Conservation (phyloP, 2,888 invertebrate species). For the Sicus ferrugineus region DNA sequence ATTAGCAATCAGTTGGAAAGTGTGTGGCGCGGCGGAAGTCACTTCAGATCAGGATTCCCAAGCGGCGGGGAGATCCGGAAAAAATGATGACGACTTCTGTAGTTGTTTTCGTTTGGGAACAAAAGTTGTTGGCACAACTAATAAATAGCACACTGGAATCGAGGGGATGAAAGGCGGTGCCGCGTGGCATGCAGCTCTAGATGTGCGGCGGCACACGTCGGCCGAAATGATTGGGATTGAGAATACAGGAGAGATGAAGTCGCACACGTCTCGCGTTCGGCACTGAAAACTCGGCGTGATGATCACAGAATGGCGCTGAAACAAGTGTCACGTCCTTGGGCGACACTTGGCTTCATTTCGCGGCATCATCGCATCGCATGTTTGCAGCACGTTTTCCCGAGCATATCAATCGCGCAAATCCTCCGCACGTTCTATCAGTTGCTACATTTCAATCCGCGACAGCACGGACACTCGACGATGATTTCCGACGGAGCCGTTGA, state of each 20-base stretch:
- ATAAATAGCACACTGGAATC: slow-evolving; percentile 41
- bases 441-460: neutral
- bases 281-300: neutral
- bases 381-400: slow-evolving; percentile 12
- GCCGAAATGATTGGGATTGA: slow-evolving; percentile 62
- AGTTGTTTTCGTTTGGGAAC: slow-evolving; percentile 39
- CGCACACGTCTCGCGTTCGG: neutral
- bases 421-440: neutral
- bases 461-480: neutral
- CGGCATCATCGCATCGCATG: neutral
- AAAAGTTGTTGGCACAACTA: slow-evolving; percentile 45
- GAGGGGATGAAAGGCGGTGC: neutral
- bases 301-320: too few species aligned
- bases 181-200: too few species aligned
- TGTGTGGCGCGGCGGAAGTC: slow-evolving; percentile 24
- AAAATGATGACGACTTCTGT: slow-evolving; percentile 31
- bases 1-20: slow-evolving; percentile 37
- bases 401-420: neutral
- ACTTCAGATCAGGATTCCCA: slow-evolving; percentile 17
- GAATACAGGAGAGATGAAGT: slow-evolving; percentile 54
- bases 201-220: slow-evolving; percentile 37
- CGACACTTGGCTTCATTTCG: too few species aligned
- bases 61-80: neutral
- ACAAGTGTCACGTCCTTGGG: neutral
- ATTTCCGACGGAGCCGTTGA: neutral